Base-by-base conservation (phyloP, 2,888 invertebrate species). In the Zeuzera pyrina region DNA sequence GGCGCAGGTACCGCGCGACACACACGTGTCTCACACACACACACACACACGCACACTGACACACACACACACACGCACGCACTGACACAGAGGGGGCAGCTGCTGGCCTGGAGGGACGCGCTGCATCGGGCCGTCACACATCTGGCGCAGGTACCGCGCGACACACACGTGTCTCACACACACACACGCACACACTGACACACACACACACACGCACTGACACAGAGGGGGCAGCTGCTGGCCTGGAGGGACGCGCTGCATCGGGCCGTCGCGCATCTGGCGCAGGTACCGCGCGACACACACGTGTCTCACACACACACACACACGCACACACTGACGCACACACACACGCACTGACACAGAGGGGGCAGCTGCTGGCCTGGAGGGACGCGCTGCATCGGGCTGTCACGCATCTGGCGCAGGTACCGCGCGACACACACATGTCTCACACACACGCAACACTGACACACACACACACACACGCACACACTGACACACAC, bases 211-310 rank as follows among this genome's bases (percentile, higher is more conserved):
- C 28, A 28, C 15, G 13, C 28, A 12, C 2, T 87, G 34, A 84
- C 93, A 27, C 94, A 95, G 73, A 88, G 91, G 38, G 86, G 89
- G 15, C 93, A 95, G 84, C 86, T 95, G 68, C 87, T 88, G 41
- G 91, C 91, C 56, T 96, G 95, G 95, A 88, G 93, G 49, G 85
- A 85, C 54, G 89, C 92, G 46, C 85, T 93, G 34, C 88, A 89
- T 61, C 85, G 87, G 41, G 89, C 92, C 34, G 88, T 91, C 41
- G 77, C 87, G 44, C 86, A 92, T 43, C 84, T 93, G 43, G 86
- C 88, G 70, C 90, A 93, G 88, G n/a, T n/a, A n/a, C n/a, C n/a
- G n/a, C n/a, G n/a, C n/a, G n/a, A n/a, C n/a, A n/a, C n/a, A n/a
- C n/a, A n/a, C n/a, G n/a, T n/a, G n/a, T n/a, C n/a, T n/a, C n/a